These are phyloP conservation scores for Eudasyphora cyanicolor DNA, from an alignment of 2,888 invertebrate species.

Conservation along the genomic window DNA sequence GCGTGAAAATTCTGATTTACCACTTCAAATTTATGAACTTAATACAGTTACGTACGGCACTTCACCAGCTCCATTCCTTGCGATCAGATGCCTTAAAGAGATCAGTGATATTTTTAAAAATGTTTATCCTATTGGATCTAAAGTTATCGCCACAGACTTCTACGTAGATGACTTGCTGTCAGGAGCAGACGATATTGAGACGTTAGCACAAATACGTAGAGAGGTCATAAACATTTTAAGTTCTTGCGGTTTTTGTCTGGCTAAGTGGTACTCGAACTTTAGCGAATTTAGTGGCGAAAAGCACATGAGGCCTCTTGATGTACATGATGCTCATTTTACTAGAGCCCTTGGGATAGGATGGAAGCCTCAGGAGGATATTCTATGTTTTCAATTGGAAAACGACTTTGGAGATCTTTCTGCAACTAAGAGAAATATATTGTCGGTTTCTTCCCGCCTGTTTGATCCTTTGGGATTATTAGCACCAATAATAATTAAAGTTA, in stretches of 20 bases:
- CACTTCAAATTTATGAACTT: slow-evolving; percentile 24
- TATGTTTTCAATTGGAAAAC: slow-evolving; percentile 45
- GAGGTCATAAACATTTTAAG: slow-evolving; percentile 33
- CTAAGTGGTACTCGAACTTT: slow-evolving; percentile 52
- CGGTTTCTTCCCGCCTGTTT: slow-evolving; percentile 39
- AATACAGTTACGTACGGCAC: too few species aligned
- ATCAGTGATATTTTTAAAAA: slow-evolving; percentile 29
- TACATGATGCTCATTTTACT: slow-evolving; percentile 34
- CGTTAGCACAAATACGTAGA: not conserved
- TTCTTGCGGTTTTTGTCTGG: slow-evolving; percentile 46
- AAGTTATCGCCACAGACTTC: slow-evolving; percentile 30
- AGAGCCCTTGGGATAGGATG: slow-evolving; percentile 50
- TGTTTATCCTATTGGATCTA: not conserved
- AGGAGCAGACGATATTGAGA: slow-evolving; percentile 30
- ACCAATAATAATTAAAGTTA: slow-evolving; percentile 23
- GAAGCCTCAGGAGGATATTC: slow-evolving; percentile 20
- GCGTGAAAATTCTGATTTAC: slow-evolving; percentile 4
- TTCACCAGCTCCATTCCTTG: slow-evolving; percentile 61
- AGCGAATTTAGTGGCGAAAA: not conserved
- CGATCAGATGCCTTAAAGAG: slow-evolving; percentile 29
- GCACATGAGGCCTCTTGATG: slow-evolving; percentile 20
- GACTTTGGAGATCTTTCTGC: slow-evolving; percentile 36
- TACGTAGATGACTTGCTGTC: slow-evolving; percentile 57
- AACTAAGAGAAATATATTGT: slow-evolving; percentile 51
- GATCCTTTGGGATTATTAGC: slow-evolving; percentile 41